A percentile compares a stretch with the other conserved stretches of the same genome.
Evolutionary conservation across 1,140 invertebrate species (phyloP).

Genomic region (Aradophagus sp.): DNA sequence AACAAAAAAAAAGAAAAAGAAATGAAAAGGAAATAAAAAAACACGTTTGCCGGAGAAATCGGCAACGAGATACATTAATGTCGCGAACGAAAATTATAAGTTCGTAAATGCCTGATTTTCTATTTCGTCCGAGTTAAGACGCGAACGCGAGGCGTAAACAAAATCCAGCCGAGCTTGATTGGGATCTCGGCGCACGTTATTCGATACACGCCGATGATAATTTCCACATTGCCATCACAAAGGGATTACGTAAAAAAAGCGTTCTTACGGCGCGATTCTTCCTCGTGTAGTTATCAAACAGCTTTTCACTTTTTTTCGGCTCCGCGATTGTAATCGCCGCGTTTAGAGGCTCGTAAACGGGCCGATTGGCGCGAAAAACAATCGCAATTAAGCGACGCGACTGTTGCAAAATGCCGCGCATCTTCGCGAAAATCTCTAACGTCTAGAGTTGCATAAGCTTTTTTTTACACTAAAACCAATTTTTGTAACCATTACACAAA

Average conservation of each 20-base stretch:
- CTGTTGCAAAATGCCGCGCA: neutral
- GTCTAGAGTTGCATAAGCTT: too few relatives aligned
- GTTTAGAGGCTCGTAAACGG: slow-evolving; percentile 14
- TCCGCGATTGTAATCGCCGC: slow-evolving; percentile 8
- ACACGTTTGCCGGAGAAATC: too few relatives aligned
- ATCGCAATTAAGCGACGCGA: slow-evolving; percentile 1
- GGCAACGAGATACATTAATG: too few relatives aligned
- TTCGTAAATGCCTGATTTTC: too few relatives aligned
- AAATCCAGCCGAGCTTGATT: too few relatives aligned
- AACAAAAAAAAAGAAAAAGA: too few relatives aligned
- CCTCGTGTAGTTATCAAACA: slow-evolving; percentile 16
- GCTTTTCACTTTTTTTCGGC: slow-evolving; percentile 25
- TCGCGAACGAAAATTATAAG: too few relatives aligned
- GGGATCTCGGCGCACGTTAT: slow-evolving; percentile 1
- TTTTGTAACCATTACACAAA: too few relatives aligned
- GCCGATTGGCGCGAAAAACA: slow-evolving; percentile 5
- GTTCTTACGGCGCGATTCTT: slow-evolving; percentile 19
- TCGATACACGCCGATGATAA: slow-evolving; percentile 5
- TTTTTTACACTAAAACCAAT: too few relatives aligned
- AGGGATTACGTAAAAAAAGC: slow-evolving; percentile 30
- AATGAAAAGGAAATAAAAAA: too few relatives aligned
- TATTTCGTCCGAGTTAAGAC: too few relatives aligned
- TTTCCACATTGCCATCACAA: slow-evolving; percentile 5
- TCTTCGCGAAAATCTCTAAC: neutral
- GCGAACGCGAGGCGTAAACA: too few relatives aligned